phyloP scores from a whole-genome alignment of 2,113 vertebrate species.

The Pycnonotus jocosus region DNA sequence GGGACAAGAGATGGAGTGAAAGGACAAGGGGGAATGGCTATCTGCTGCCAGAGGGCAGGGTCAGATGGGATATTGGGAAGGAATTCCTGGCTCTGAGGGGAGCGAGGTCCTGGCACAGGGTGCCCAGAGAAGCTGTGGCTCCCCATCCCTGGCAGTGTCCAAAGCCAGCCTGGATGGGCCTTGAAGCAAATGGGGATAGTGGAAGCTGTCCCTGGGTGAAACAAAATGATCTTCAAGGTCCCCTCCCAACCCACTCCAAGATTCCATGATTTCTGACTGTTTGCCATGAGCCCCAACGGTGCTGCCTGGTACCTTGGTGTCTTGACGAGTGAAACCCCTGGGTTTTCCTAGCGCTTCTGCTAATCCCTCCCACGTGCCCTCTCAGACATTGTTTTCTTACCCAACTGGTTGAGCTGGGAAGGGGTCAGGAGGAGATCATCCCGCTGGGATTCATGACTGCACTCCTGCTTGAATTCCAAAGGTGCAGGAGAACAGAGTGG shows the following conservation, averaged over 20 bases:
- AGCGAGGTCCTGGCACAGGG: background rate
- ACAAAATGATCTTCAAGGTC: background rate
- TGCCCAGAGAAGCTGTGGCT: background rate
- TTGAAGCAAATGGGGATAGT: accelerated
- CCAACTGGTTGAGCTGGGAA: background rate
- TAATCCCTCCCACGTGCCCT: background rate
- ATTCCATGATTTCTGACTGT: background rate
- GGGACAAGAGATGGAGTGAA: background rate
- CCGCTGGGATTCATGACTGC: accelerated
- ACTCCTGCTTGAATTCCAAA: background rate
- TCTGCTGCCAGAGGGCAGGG: background rate
- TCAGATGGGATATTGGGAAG: background rate
- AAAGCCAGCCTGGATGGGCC: background rate
- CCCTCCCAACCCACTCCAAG: background rate
- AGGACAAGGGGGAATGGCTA: background rate
- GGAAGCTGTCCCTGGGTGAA: background rate
- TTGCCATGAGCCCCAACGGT: background rate
- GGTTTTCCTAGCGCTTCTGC: background rate
- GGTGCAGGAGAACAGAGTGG: background rate
- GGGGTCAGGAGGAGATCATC: background rate
- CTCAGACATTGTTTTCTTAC: background rate
- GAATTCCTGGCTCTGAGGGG: background rate
- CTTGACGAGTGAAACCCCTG: background rate
- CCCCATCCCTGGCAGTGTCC: background rate
- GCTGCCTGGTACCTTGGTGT: accelerated